phyloP scores from a whole-genome alignment of 2,113 vertebrate species.

The Rhinopithecus roxellana region DNA sequence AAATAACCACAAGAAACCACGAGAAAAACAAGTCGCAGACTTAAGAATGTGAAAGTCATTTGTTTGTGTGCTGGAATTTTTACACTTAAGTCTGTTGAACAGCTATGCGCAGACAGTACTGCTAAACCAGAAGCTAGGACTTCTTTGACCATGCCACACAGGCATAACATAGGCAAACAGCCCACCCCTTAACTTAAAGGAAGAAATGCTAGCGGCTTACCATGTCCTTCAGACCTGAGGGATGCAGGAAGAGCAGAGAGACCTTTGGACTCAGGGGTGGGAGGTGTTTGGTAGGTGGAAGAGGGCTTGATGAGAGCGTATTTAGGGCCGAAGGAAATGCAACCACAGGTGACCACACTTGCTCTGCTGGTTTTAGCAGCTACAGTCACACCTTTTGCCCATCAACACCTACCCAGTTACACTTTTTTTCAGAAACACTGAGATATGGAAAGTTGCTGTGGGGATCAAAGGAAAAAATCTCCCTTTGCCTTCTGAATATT shows the following conservation, averaged over 20 bases:
- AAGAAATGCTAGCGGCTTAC: not conserved
- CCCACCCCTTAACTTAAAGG: not conserved
- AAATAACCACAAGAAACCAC: not conserved
- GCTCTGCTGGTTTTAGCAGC: not conserved
- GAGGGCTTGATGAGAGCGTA: not conserved
- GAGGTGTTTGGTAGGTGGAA: no score
- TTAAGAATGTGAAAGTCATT: not conserved
- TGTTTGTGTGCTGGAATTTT: not conserved
- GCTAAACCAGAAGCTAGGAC: not conserved
- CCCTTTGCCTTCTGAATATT: not conserved
- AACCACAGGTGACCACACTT: not conserved
- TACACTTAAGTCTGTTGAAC: not conserved
- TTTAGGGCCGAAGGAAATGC: not conserved
- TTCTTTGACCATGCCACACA: not conserved
- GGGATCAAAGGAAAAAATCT: not conserved
- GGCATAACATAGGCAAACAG: not conserved
- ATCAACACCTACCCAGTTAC: no score
- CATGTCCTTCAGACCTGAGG: not conserved
- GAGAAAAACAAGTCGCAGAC: not conserved
- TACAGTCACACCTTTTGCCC: accelerated
- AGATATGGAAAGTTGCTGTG: not conserved
- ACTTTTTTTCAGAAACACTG: not conserved
- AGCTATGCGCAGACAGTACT: not conserved
- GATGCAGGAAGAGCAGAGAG: not conserved
- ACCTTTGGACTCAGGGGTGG: not conserved